phyloP scores from a whole-genome alignment of 2,888 invertebrate species.

The Drosophila demipolita region DNA sequence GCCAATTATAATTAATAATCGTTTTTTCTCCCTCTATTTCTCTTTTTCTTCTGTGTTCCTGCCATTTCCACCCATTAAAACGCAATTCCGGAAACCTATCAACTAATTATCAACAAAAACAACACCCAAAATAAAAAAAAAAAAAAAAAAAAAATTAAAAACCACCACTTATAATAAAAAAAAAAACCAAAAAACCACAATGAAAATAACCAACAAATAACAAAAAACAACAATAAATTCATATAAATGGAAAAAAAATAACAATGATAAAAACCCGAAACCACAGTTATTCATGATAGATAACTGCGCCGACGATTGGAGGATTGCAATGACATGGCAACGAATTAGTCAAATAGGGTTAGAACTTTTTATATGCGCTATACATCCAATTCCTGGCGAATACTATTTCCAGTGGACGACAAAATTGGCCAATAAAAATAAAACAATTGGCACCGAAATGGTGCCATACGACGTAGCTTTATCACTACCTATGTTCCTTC shows the following conservation, averaged over 20 bases:
- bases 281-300: conserved; percentile 99
- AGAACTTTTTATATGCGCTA: conserved; percentile 97
- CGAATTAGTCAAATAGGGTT: conserved; percentile 96
- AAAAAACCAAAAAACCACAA: conserved; percentile 1
- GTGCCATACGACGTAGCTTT: conserved; percentile 98
- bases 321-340: conserved; percentile 99
- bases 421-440: conserved; percentile 95
- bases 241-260: conserved; percentile 3
- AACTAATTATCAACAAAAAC: conserved; percentile 38
- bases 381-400: conserved; percentile 99
- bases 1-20: conserved; percentile 80
- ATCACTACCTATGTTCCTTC: conserved; percentile 99
- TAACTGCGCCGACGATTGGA: conserved; percentile 99
- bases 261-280: background rate
- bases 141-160: background rate
- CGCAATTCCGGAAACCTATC: conserved; percentile 20
- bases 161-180: conserved; percentile 4
- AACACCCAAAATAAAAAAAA: conserved; percentile 12
- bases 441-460: conserved; percentile 88
- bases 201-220: conserved; percentile 1
- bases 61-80: conserved; percentile 15
- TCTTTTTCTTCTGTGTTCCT: conserved; percentile 25
- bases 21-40: conserved; percentile 52
- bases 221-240: background rate
- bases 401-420: conserved; percentile 98